Base-by-base conservation (phyloP, 2,888 invertebrate species). In the Stegophylla sp. region DNA sequence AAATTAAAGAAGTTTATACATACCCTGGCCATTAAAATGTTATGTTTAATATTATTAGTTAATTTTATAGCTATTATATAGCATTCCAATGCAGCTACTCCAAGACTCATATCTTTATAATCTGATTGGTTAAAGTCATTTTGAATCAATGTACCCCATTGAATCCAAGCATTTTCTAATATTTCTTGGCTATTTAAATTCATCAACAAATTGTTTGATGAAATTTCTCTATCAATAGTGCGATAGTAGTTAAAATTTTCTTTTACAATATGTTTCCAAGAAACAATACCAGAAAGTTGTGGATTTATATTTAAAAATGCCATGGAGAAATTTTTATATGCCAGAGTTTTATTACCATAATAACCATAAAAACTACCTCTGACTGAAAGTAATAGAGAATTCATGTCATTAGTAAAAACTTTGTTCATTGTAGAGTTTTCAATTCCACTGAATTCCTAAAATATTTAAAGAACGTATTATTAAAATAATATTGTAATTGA, bases 81-180 rank as follows among this genome's bases (percentile, higher is more conserved):
- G 34, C 79, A 79, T 69, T 71, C 61, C 20, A 79, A 61, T 26
- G 79, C 79, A 34, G 61, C 28, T 41, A 51, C 23, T 13, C 17
- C 71, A 5, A 51, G 3, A 20, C 48, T 34, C 7, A 79, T n/a
- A 51, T 79, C 61, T 34, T 71, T 71, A 23, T 23, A 15, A n/a
- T 13, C 1, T 3, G n/a, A 53, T 12, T 66, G 41, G 7, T 17
- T 17, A 41, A 71, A 51, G 23, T 51, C 12, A 26, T 48, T 61
- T 61, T 79, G 23, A 41, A 79, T 69, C 23, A 79, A 23, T 63
- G 12, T 71, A 23, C 48, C 79, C 79, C 69, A 79, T 63, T 79
- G 69, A 63, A 48, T n/a, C 79, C 79, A 79, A 23, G 79, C 71
- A 48, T 71, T 51, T 48, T 41, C 51, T 26, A 79, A 71, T 63